phyloP scores from a whole-genome alignment of 2,888 invertebrate species.

The Nephrocerus scutellatus region DNA sequence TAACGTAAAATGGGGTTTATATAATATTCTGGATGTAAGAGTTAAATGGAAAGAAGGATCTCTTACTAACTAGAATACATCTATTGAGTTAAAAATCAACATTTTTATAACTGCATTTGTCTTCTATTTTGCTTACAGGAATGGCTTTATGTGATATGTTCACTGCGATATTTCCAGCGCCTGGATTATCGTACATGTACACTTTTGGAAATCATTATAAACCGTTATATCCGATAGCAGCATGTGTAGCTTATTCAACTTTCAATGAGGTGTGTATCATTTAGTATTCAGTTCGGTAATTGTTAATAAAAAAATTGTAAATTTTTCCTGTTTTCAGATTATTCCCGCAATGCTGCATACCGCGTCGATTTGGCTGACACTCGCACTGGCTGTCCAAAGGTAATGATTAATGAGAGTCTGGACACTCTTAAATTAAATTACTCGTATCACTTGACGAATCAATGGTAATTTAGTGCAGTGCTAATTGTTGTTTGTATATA shows the following conservation, averaged over 20 bases:
- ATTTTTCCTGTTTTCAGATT: constrained; percentile 35
- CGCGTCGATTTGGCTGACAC: constrained; percentile 87
- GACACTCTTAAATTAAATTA: no score
- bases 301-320: background rate
- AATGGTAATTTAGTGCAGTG: no score
- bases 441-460: no score
- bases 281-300: background rate
- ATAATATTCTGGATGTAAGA: no score
- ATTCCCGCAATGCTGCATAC: constrained; percentile 87
- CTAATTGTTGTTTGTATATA: no score
- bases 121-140: constrained; percentile 46
- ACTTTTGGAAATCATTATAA: constrained; percentile 82
- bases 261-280: constrained; percentile 66
- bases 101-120: background rate
- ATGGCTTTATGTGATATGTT: constrained; percentile 95
- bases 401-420: no score
- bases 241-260: constrained; percentile 71
- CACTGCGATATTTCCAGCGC: constrained; percentile 82
- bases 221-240: constrained; percentile 64
- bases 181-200: constrained; percentile 88
- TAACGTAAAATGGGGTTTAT: no score
- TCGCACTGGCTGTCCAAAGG: constrained; percentile 83
- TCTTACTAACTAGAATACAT: no score
- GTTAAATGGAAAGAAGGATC: no score
- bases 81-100: background rate